Conservation (phyloP, 2,888 invertebrate species). For the Elaeidobius kamerunicus region DNA sequence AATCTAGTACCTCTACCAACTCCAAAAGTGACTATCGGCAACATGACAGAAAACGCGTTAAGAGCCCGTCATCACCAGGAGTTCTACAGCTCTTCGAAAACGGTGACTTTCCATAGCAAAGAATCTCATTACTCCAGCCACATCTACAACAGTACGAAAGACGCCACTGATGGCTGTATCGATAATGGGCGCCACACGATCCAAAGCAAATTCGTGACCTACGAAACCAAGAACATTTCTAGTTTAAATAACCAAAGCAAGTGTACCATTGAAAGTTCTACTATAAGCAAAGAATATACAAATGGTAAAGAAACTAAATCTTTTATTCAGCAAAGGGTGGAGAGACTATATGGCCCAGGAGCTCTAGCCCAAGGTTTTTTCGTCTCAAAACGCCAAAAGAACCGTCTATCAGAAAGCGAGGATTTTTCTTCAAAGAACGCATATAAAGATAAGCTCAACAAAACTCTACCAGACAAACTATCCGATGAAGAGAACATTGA, state of each 20-base stretch:
- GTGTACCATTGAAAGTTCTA: conserved; percentile 39
- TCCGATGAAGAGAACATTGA: conserved; percentile 42
- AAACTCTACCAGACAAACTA: conserved; percentile 39
- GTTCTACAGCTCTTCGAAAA: conserved; percentile 40
- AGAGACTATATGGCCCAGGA: conserved; percentile 83
- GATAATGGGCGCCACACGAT: conserved; percentile 25
- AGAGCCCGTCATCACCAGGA: conserved; percentile 38
- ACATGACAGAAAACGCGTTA: conserved; percentile 38
- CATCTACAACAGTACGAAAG: conserved; percentile 37
- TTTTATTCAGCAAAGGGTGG: conserved; percentile 86
- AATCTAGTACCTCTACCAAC: conserved; percentile 46
- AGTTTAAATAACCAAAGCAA: conserved; percentile 34
- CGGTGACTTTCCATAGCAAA: conserved; percentile 38
- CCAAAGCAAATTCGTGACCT: conserved; percentile 37
- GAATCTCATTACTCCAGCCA: conserved; percentile 39
- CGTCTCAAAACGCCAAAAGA: conserved; percentile 59
- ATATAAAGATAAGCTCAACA: conserved; percentile 38
- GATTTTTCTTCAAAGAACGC: too few species aligned
- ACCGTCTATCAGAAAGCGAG: conserved; percentile 43
- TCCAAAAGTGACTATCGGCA: conserved; percentile 21
- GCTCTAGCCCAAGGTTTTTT: conserved; percentile 84
- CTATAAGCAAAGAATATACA: conserved; percentile 39
- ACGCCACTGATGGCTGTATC: conserved; percentile 44
- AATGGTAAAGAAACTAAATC: conserved; percentile 59
- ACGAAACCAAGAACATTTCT: conserved; percentile 36